Conservation (phyloP, 2,113 vertebrate genomes). For the Syrmaticus mikado region DNA sequence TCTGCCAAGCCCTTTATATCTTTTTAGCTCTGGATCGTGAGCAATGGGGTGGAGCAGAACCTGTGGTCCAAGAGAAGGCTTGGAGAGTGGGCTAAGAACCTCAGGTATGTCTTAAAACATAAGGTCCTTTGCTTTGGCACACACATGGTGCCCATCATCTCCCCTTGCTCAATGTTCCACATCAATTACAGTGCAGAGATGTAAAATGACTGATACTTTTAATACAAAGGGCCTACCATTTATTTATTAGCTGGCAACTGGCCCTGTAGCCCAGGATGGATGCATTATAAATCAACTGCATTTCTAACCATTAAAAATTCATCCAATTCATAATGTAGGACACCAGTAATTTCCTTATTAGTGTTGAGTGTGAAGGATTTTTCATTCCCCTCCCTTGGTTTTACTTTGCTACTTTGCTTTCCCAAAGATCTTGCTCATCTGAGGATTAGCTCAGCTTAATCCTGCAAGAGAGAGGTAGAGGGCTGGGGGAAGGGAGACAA, state of each 20-base stretch:
- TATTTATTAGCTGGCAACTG: conserved; percentile 89
- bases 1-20: not conserved
- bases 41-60: not conserved
- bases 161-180: not conserved
- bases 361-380: conserved; percentile 64
- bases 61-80: not conserved
- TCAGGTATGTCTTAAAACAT: not conserved
- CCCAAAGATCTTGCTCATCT: conserved; percentile 33
- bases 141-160: not conserved
- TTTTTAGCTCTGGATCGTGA: not conserved
- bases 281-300: conserved; percentile 90
- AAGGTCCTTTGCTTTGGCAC: not conserved
- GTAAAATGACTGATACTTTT: conserved; percentile 83
- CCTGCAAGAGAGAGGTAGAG: not conserved
- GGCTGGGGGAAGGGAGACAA: not conserved
- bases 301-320: conserved; percentile 90
- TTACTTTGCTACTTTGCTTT: conserved; percentile 52
- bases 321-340: conserved; percentile 91
- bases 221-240: conserved; percentile 87
- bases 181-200: conserved; percentile 74
- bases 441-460: conserved; percentile 49
- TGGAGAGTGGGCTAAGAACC: not conserved
- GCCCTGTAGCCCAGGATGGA: conserved; percentile 79
- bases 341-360: conserved; percentile 82
- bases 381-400: conserved; percentile 50